Evolutionary conservation across 2,888 invertebrate genomes (phyloP).

Genomic region (Monochamus alternatus): DNA sequence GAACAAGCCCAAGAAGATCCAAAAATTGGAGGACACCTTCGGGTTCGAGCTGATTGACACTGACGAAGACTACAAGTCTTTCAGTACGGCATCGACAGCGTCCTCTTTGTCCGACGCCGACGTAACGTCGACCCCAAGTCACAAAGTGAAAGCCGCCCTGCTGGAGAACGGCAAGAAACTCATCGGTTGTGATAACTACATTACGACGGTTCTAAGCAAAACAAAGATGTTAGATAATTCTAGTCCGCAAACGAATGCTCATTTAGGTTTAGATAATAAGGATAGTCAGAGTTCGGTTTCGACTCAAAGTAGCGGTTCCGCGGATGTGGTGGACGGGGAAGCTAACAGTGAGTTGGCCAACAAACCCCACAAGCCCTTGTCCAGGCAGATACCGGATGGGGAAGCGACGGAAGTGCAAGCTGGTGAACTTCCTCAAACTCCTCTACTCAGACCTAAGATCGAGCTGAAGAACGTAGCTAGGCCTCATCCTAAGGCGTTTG

Average conservation of each 20-base stretch:
- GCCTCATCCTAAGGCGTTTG: conserved; percentile 78
- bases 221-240: conserved; percentile 54
- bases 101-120: conserved; percentile 57
- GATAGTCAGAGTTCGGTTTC: conserved; percentile 68
- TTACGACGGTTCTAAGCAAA: conserved; percentile 77
- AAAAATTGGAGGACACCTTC: conserved; percentile 84
- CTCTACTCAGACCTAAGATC: conserved; percentile 54
- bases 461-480: conserved; percentile 64
- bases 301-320: conserved; percentile 61
- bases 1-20: conserved; percentile 80
- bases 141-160: conserved; percentile 70
- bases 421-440: conserved; percentile 54
- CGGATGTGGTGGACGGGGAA: conserved; percentile 53
- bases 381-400: conserved; percentile 70
- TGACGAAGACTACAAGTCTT: conserved; percentile 76
- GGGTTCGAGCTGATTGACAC: conserved; percentile 89
- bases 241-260: conserved; percentile 65
- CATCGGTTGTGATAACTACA: conserved; percentile 83
- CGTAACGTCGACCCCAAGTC: conserved; percentile 52
- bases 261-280: conserved; percentile 63
- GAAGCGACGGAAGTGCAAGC: conserved; percentile 35
- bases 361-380: conserved; percentile 81
- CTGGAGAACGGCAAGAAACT: conserved; percentile 75
- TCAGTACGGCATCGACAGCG: conserved; percentile 51
- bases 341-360: conserved; percentile 61